A percentile compares a stretch with the other conserved stretches of the same genome.
phyloP scores from a whole-genome alignment of 2,113 vertebrate species.

The Irena cyanogastra region DNA sequence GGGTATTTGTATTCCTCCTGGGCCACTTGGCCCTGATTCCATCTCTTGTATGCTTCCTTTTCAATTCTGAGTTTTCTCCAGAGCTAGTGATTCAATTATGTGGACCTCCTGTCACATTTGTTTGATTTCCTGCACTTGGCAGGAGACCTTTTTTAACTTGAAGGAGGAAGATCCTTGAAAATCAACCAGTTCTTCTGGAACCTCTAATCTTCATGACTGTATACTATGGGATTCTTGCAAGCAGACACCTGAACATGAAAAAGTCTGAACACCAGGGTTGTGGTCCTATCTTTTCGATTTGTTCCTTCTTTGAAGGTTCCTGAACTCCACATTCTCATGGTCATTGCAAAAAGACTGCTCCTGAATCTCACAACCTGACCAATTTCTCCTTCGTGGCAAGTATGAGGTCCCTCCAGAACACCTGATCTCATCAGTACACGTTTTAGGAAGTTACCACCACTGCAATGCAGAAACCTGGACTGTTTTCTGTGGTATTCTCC shows the following conservation, averaged over 20 bases:
- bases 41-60: neutral
- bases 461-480: neutral
- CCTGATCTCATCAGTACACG: neutral
- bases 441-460: neutral
- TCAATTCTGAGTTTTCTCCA: neutral
- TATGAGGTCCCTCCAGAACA: neutral
- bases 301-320: neutral
- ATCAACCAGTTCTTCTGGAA: neutral
- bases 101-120: neutral
- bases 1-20: neutral
- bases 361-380: neutral
- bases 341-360: neutral
- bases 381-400: neutral
- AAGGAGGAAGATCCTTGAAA: neutral
- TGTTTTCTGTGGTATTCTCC: neutral
- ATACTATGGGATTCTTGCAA: neutral
- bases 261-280: neutral
- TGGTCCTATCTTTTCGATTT: neutral
- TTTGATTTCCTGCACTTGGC: neutral
- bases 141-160: neutral
- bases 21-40: neutral
- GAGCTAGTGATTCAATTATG: neutral
- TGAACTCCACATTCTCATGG: neutral
- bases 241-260: neutral
- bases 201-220: neutral